Evolutionary conservation across 1,140 invertebrate species (phyloP), one percentile per base, ranked within the genome.

Genomic region (Psilanteris sp.): DNA sequence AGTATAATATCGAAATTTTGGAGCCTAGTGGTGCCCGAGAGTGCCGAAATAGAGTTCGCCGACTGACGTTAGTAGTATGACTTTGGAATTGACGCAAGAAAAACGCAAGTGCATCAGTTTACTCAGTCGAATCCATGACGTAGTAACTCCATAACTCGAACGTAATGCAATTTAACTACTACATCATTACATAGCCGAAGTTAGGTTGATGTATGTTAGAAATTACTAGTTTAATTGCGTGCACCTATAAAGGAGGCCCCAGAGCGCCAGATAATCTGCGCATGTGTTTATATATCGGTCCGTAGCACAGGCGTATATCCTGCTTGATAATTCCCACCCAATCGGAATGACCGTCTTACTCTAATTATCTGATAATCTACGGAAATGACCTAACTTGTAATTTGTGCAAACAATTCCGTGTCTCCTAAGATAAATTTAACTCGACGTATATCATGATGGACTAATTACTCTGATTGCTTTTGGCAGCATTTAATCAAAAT

Each of bases 201-300:
- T 88, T 87, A 82, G 81, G 80, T 79, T 71, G 82, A 83, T 85
- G 85, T 87, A 87, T 87, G 84, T 87, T 88, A 57, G 83, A 85
- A 87, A 88, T 88, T 88, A 86, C 83, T 83, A 83, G 84, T 85
- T 86, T 86, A 87, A 87, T 86, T 86, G 85, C 84, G 79, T 88
- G 84, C 81, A 84, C 80, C 83, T 83, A 85, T 83, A 80, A 76
- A 72, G 74, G 74, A 79, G 80, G 81, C 80, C 80, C 81, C 78
- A 77, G 77, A 84, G 80, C 79, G 70, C 31, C 78, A 52, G 81
- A 79, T 86, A 86, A 86, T 84, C 84, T 85, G 82, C 79, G 79
- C 81, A 86, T 85, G 83, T 86, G 81, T 85, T 86, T 86, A 83
- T 83, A 82, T 79, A 86, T 84, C 78, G 84, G 81, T 78, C 79